Evolutionary conservation across 37 sponge, comb jelly and placozoan genomes (phyloP).

Genomic region (Amphimedon queenslandica): DNA sequence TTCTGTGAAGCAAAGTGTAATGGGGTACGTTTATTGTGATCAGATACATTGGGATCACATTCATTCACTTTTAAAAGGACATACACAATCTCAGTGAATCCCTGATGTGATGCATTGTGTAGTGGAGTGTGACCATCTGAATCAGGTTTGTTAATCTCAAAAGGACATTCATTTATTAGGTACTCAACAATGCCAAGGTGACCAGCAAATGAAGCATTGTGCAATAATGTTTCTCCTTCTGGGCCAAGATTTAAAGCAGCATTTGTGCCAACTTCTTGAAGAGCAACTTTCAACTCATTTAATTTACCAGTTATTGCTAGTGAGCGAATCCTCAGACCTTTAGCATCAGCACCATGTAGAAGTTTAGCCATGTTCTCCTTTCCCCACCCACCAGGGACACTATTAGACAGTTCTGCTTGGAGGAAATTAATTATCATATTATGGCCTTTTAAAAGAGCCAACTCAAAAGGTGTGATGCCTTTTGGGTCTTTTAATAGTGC

Average conservation of each 20-base stretch:
- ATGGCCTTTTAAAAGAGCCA: slow-evolving; percentile 47
- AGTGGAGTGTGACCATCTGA: slow-evolving; percentile 3
- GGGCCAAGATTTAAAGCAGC: background rate
- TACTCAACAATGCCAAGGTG: slow-evolving; percentile 31
- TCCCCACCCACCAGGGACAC: background rate
- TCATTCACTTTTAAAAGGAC: slow-evolving; percentile 35
- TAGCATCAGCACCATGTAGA: background rate
- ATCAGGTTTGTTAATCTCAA: background rate
- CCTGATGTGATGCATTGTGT: slow-evolving; percentile 38
- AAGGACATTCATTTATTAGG: slow-evolving; percentile 17
- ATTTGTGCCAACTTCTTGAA: background rate
- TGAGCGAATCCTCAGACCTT: background rate
- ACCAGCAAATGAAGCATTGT: slow-evolving; percentile 38
- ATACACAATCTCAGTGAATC: slow-evolving; percentile 18
- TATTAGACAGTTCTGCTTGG: background rate
- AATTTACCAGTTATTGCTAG: slow-evolving; percentile 19
- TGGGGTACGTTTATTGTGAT: slow-evolving; percentile 60
- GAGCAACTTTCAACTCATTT: slow-evolving; percentile 8
- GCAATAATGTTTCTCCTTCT: slow-evolving; percentile 29
- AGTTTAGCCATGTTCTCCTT: background rate
- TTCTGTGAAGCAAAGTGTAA: slow-evolving; percentile 68
- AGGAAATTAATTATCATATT: slow-evolving; percentile 43
- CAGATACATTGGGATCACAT: slow-evolving; percentile 18
- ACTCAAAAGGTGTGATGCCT: slow-evolving; percentile 56
- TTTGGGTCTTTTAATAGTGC: slow-evolving; percentile 12